Conservation (phyloP, 2,888 invertebrate genomes). For the Cosmia pyralina region DNA sequence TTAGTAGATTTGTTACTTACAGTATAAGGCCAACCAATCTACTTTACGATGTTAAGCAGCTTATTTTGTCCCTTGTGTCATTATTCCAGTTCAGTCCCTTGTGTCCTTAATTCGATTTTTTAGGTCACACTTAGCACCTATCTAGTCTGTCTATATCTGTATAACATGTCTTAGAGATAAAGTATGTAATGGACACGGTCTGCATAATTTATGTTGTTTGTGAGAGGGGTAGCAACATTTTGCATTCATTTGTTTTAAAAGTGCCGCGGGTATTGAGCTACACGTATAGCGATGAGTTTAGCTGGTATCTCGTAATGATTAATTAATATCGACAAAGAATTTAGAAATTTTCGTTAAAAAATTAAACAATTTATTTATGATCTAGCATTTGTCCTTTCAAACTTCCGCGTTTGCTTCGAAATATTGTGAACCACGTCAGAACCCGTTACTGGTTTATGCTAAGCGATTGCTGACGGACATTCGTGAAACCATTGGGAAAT, state of each 20-base stretch:
- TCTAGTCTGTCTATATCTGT: constrained; percentile 40
- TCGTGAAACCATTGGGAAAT: constrained; percentile 37
- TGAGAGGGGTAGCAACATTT: constrained; percentile 74
- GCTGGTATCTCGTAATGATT: constrained; percentile 9
- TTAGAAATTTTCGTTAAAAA: not conserved
- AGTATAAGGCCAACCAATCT: not conserved
- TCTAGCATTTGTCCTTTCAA: not conserved
- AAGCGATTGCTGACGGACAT: constrained; percentile 27
- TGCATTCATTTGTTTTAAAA: constrained; percentile 74
- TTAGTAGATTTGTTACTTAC: no score
- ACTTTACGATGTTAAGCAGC: constrained; percentile 3
- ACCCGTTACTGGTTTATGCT: constrained; percentile 14
- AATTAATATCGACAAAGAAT: not conserved
- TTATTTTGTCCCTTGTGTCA: constrained; percentile 5
- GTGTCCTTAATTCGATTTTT: constrained; percentile 17
- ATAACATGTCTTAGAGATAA: constrained; percentile 69
- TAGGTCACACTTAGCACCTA: constrained; percentile 6
- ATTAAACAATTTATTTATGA: not conserved
- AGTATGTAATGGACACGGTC: constrained; percentile 77
- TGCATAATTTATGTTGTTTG: constrained; percentile 81
- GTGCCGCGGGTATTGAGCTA: constrained; percentile 52
- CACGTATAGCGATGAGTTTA: constrained; percentile 46
- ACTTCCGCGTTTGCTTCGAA: not conserved
- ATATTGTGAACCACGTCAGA: constrained; percentile 2
- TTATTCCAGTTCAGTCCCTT: constrained; percentile 9